phyloP scores from a whole-genome alignment of 1,140 invertebrate species.

The Heliconius nattereri region DNA sequence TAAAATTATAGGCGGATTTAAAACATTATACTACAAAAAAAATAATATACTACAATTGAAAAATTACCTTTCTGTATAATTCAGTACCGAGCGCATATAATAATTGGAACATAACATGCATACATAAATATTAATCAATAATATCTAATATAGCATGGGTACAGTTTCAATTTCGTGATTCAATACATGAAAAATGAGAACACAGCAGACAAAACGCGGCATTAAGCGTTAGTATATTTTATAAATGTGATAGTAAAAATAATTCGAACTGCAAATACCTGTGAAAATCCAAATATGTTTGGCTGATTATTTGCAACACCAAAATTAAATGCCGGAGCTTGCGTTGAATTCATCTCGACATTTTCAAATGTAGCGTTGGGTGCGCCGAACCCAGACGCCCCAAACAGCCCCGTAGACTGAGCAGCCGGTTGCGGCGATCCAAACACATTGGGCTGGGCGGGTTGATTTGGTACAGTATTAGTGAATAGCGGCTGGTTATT shows the following conservation, averaged over 20 bases:
- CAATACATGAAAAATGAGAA: no score
- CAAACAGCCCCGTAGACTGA: conserved; percentile 53
- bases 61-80: no score
- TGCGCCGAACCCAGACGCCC: conserved; percentile 53
- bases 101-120: no score
- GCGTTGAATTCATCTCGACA: conserved; percentile 41
- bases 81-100: no score
- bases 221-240: no score
- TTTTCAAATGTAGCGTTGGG: conserved; percentile 54
- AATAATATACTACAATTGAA: no score
- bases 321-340: conserved; percentile 56
- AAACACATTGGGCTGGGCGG: conserved; percentile 49
- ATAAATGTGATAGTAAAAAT: background rate
- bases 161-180: no score
- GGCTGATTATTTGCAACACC: conserved; percentile 42
- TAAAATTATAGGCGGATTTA: no score
- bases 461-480: conserved; percentile 1
- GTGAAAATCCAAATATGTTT: conserved; percentile 61
- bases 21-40: no score
- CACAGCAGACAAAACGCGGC: no score
- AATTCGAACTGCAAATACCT: conserved; percentile 44
- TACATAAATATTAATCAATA: no score
- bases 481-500: background rate
- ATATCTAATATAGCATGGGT: no score
- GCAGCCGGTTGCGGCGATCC: conserved; percentile 44